A percentile compares a stretch with the other conserved stretches of the same genome.
These are phyloP conservation scores for Paraescarpia echinospica DNA, from an alignment of 1,140 invertebrate species.

Conservation along the genomic window DNA sequence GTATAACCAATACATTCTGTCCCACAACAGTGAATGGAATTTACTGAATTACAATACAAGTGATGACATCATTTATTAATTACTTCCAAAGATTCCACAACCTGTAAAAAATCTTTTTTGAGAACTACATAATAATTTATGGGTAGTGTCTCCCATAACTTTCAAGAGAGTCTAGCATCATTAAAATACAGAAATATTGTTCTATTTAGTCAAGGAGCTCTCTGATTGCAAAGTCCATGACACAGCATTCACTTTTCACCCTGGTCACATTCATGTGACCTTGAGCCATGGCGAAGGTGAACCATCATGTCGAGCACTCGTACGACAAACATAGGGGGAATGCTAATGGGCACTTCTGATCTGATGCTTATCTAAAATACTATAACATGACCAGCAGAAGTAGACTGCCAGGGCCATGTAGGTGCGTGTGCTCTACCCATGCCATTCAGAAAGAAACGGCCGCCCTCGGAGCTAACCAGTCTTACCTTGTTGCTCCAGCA, in stretches of 20 bases:
- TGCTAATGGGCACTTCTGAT: slow-evolving; percentile 60
- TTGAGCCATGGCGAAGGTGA: too few species aligned
- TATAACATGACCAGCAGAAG: slow-evolving; percentile 60
- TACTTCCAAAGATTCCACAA: too few species aligned
- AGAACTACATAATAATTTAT: neutral
- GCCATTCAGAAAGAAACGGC: neutral
- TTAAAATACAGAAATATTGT: neutral
- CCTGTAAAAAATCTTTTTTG: neutral
- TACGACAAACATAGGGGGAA: neutral
- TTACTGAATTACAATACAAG: too few species aligned
- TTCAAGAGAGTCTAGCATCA: neutral
- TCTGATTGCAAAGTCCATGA: neutral
- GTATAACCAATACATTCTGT: too few species aligned
- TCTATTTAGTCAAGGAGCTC: neutral
- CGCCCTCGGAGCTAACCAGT: neutral
- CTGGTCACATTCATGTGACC: too few species aligned
- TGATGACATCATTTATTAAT: too few species aligned
- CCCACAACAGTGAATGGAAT: too few species aligned
- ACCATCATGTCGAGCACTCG: neutral
- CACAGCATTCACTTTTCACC: too few species aligned
- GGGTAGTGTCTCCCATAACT: neutral
- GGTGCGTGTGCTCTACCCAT: slow-evolving; percentile 48
- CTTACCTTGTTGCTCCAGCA: slow-evolving; percentile 86
- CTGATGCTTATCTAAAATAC: slow-evolving; percentile 60
- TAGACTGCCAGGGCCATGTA: slow-evolving; percentile 57